phyloP scores from a whole-genome alignment of 2,888 invertebrate genomes.

The Resseliella maxima region DNA sequence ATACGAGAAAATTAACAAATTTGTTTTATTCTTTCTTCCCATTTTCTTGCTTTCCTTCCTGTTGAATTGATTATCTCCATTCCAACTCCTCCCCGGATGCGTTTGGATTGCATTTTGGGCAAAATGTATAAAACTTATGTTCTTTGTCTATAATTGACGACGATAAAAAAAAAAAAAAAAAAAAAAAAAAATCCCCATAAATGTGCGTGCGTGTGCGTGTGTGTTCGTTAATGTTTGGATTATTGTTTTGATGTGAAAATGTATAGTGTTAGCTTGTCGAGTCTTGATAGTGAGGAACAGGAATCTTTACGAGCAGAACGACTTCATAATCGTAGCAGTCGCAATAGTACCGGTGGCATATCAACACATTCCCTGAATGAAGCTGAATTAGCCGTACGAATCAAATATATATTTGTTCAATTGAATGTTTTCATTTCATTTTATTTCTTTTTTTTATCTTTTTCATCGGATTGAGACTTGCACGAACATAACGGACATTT shows the following conservation, averaged over 20 bases:
- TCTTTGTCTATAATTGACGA: neutral
- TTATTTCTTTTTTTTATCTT: neutral
- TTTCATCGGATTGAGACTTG: too few species aligned
- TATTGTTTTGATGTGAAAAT: conserved; percentile 32
- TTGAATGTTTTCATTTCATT: neutral
- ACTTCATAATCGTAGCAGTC: conserved; percentile 65
- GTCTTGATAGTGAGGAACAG: conserved; percentile 89
- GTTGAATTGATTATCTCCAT: too few species aligned
- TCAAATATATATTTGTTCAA: neutral
- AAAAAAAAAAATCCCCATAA: neutral
- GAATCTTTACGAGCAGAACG: conserved; percentile 71
- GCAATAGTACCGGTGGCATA: conserved; percentile 70
- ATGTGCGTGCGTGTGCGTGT: conserved; percentile 26
- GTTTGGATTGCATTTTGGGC: neutral
- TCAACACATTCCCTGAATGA: conserved; percentile 87
- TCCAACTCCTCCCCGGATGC: neutral
- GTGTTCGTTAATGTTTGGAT: conserved; percentile 61
- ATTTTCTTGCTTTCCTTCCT: too few species aligned
- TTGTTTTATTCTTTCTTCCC: too few species aligned
- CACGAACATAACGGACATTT: too few species aligned
- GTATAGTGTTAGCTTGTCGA: conserved; percentile 77
- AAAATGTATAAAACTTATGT: neutral
- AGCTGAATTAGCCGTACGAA: conserved; percentile 81
- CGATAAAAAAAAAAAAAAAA: neutral
- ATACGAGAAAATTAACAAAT: too few species aligned